These are phyloP conservation scores for Rhogogaster chlorosoma DNA, from an alignment of 2,888 invertebrate species.

Conservation along the genomic window DNA sequence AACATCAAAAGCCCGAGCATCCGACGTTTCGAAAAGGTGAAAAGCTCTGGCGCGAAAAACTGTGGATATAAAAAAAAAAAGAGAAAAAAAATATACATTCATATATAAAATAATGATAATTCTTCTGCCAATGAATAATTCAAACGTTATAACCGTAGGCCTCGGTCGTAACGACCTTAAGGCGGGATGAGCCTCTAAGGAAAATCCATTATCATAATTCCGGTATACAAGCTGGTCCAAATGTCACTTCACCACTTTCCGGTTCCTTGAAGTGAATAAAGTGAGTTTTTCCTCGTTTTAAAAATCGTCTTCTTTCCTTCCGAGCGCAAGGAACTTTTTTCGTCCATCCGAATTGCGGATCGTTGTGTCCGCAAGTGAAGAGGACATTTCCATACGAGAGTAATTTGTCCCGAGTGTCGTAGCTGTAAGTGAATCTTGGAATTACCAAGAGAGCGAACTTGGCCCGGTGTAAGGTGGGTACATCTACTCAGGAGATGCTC, in stretches of 20 bases:
- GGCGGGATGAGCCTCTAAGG: conserved; percentile 47
- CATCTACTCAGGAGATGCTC: conserved; percentile 35
- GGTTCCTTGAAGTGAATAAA: conserved; percentile 17
- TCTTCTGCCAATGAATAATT: conserved; percentile 35
- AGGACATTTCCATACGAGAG: conserved; percentile 66
- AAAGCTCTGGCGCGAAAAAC: not conserved
- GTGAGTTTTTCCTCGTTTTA: not conserved
- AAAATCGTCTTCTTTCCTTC: not conserved
- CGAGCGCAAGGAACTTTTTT: not conserved
- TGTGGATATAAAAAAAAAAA: not conserved
- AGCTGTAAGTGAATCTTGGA: conserved; percentile 66
- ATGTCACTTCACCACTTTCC: conserved; percentile 47
- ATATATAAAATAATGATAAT: conserved; percentile 26
- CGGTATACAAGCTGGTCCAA: conserved; percentile 45
- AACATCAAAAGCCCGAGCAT: conserved; percentile 60
- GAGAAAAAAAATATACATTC: not conserved
- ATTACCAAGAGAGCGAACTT: conserved; percentile 58
- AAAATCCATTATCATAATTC: conserved; percentile 49
- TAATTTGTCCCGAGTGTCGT: conserved; percentile 67
- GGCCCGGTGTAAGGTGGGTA: not conserved
- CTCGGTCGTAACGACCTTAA: conserved; percentile 33
- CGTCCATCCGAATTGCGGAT: conserved; percentile 4
- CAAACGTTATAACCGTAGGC: conserved; percentile 40
- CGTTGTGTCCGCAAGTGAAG: conserved; percentile 4
- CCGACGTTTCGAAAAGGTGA: conserved; percentile 39